phyloP scores from a whole-genome alignment of 2,113 vertebrate genomes.

The Oreochromis niloticus region DNA sequence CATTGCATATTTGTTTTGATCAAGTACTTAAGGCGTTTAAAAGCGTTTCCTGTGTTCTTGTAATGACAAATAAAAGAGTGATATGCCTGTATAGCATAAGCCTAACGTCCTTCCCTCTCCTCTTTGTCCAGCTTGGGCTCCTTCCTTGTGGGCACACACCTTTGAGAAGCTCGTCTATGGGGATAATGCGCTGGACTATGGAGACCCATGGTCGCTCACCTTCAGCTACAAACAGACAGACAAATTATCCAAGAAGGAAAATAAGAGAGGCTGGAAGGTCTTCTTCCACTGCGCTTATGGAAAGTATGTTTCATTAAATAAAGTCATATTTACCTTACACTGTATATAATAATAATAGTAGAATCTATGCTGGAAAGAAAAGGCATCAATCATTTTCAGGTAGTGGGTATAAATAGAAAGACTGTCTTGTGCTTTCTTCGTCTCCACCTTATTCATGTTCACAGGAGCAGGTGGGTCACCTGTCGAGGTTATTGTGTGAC shows the following conservation, averaged over 20 bases:
- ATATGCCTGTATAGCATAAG: neutral
- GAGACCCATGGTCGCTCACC: slow-evolving; percentile 44
- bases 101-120: neutral
- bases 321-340: neutral
- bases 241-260: slow-evolving; percentile 4
- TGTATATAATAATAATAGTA: neutral
- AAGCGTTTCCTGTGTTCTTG: neutral
- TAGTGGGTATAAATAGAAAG: neutral
- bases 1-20: neutral
- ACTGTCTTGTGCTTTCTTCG: neutral
- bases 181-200: slow-evolving; percentile 40
- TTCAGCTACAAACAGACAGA: slow-evolving; percentile 47
- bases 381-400: neutral
- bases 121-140: slow-evolving; percentile 31
- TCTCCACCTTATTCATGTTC: neutral
- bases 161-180: slow-evolving; percentile 29
- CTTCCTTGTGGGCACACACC: slow-evolving; percentile 31
- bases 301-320: slow-evolving; percentile 14
- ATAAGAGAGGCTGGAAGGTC: slow-evolving; percentile 45
- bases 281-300: neutral
- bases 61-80: neutral
- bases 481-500: neutral
- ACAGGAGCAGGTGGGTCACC: neutral
- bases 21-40: neutral
- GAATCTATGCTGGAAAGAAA: neutral